Evolutionary conservation across 2,797 vertebrate species (phyloP).

Genomic region (Choloepus didactylus): DNA sequence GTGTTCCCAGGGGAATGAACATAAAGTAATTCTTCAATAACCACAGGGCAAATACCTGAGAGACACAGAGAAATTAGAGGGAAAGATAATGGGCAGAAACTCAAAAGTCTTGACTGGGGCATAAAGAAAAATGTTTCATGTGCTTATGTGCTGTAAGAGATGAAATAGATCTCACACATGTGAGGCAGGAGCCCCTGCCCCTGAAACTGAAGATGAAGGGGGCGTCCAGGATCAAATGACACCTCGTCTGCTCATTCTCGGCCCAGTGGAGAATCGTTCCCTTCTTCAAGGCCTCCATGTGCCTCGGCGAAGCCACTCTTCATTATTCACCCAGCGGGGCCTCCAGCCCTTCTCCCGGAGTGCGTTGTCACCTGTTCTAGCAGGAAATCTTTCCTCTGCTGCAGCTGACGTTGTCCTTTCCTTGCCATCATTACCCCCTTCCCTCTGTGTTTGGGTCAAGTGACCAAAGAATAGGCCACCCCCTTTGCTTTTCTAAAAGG

Average conservation of each 20-base stretch:
- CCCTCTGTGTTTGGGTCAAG: not conserved
- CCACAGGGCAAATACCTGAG: not conserved
- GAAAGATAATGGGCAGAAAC: not conserved
- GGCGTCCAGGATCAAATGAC: not conserved
- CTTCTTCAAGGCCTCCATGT: not conserved
- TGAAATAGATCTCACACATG: conserved; percentile 21
- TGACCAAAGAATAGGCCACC: too few species aligned
- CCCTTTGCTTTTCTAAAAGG: not conserved
- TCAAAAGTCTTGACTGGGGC: not conserved
- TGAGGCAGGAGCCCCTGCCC: not conserved
- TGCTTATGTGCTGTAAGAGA: not conserved
- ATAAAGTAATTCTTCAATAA: conserved; percentile 42
- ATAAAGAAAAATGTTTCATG: conserved; percentile 28
- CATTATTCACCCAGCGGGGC: conserved; percentile 61
- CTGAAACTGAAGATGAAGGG: not conserved
- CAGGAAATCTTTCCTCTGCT: not conserved
- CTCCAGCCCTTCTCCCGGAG: not conserved
- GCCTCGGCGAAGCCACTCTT: not conserved
- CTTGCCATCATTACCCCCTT: not conserved
- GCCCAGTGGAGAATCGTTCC: not conserved
- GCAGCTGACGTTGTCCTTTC: conserved; percentile 8
- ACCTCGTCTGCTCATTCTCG: rapidly evolving
- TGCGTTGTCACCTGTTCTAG: conserved; percentile 39
- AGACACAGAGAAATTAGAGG: not conserved
- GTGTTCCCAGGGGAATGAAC: not conserved